Conservation (phyloP, 2,113 vertebrate genomes). For the Gymnogyps californianus region DNA sequence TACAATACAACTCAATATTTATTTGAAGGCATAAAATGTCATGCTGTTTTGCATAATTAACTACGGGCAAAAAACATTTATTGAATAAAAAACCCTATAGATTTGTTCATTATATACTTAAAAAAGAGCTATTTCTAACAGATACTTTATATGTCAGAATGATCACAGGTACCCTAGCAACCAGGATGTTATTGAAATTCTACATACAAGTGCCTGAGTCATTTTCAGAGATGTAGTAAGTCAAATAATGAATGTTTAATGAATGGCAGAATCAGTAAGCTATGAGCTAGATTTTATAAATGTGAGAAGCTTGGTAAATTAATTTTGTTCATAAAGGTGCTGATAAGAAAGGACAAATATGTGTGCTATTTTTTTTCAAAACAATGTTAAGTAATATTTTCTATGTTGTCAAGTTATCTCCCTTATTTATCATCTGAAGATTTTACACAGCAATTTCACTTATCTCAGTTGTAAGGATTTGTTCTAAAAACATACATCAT, state of each 20-base stretch:
- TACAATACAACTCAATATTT: background rate
- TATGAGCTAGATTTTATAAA: background rate
- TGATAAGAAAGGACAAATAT: background rate
- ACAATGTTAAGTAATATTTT: background rate
- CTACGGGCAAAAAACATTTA: background rate
- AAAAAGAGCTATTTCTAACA: conserved; percentile 28
- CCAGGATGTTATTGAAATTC: conserved; percentile 46
- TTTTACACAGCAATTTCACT: background rate
- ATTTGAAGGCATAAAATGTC: conserved; percentile 38
- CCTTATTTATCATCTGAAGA: background rate
- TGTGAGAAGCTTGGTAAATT: background rate
- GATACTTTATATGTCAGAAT: conserved; percentile 35
- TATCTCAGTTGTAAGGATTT: background rate
- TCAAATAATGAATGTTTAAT: background rate
- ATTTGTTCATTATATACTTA: background rate
- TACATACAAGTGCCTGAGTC: background rate
- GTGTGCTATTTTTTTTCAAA: background rate
- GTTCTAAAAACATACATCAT: background rate
- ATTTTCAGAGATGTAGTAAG: background rate
- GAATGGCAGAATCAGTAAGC: background rate
- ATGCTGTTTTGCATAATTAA: conserved; percentile 17
- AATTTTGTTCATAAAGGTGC: background rate
- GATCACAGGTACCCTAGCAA: conserved; percentile 65
- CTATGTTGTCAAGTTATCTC: background rate
- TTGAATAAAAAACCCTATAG: conserved; percentile 14